phyloP scores from a whole-genome alignment of 2,113 vertebrate species.

The Phainopepla nitens region DNA sequence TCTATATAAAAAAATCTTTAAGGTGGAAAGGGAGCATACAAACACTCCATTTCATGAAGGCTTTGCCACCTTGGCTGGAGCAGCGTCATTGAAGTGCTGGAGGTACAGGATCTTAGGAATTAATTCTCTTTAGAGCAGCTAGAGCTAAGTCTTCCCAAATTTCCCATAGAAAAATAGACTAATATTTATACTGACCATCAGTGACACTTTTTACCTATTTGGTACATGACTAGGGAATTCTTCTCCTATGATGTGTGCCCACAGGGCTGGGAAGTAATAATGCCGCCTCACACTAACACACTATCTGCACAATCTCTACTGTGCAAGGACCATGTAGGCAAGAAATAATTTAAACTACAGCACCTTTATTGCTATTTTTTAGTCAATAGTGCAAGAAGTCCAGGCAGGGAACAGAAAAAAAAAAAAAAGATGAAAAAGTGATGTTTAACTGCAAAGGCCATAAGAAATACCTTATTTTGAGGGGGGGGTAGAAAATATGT shows the following conservation, averaged over 20 bases:
- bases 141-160: not conserved
- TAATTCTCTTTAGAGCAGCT: not conserved
- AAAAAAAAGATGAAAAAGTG: not conserved
- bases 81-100: not conserved
- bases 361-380: not conserved
- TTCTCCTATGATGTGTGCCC: not conserved
- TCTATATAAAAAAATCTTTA: not conserved
- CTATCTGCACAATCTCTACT: not conserved
- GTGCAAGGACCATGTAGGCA: not conserved
- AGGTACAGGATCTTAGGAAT: not conserved
- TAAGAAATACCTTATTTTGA: not conserved
- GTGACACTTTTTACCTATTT: not conserved
- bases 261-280: rapidly evolving
- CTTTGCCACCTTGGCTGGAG: not conserved
- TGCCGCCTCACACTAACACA: not conserved
- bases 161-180: not conserved
- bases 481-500: not conserved
- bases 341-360: not conserved
- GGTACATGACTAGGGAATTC: not conserved
- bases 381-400: not conserved
- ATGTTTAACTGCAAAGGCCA: not conserved
- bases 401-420: not conserved
- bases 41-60: not conserved
- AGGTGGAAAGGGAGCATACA: not conserved
- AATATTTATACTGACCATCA: not conserved